Evolutionary conservation across 2,113 vertebrate genomes (phyloP), one percentile per base, ranked within the genome.

Genomic region (Lates calcarifer): DNA sequence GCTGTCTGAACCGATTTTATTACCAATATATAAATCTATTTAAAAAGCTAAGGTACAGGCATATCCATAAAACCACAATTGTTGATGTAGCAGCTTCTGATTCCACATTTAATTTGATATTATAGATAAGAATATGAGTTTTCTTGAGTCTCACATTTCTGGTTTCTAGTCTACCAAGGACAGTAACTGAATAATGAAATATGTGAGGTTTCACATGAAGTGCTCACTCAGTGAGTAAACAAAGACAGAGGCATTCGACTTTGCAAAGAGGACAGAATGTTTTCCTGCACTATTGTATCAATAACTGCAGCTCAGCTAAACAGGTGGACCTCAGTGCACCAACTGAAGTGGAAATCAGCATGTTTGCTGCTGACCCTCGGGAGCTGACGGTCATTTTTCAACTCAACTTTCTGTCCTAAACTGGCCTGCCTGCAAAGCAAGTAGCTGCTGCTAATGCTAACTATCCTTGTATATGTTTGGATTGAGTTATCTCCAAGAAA

Each of bases 221-320:
- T 6, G 33, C 67, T 24, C 49, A 18, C 55, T 55, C 28, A 63
- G 31, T 7, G 43, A 11, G 76, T 62, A 39, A 83, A 77, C 33
- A 71, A 33, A 74, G 53, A 15, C 10, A 70, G 62, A 72, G 76
- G 45, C 13, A 9, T 63, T 74, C 0, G 3, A 67, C 80, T 69
- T 86, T 91, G 69, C 12, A 5, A 28, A 17, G 26, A 81, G 41
- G 47, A 77, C n/a, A 35, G 31, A 64, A 35, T 37, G 31, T 79
- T 72, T 67, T 37, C 31, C 33, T 67, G 64, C 31, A 53, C 56
- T 31, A n/a, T 45, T 77, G 45, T 78, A 47, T 79, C 76, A 75
- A 77, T 87, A 70, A 85, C 58, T 75, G 75, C 86, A 87, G 78
- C 72, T 84, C 87, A 88, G 80, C 91, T 76, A 58, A 81, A 67